Evolutionary conservation across 2,113 vertebrate genomes (phyloP), one percentile per base, ranked within the genome.

Genomic region (Ornithorhynchus anatinus): DNA sequence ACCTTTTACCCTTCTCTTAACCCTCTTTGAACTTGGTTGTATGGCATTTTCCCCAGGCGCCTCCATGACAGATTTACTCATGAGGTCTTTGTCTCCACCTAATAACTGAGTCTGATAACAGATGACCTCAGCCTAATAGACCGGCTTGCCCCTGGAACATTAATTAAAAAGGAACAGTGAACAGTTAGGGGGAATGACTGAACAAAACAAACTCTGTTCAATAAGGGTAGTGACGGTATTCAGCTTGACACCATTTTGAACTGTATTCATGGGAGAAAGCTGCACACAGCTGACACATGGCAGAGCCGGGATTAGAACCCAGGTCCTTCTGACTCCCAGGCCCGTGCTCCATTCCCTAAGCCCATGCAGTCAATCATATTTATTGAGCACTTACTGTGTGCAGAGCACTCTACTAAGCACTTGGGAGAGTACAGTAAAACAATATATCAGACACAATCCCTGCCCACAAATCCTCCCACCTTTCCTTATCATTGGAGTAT

Each of bases 181-280:
- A 60, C 66, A 87, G 76, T 77, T 82, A 85, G 83, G 69, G 66
- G 84, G 73, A 68, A 75, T 63, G 86, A 56, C 45, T 59, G 79
- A 91, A 91, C 86, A 91, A 89, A 91, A 91, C 73, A 89, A 84
- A 88, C 73, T 84, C 76, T 89, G 81, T 87, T 89, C 10, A 8
- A 65, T 72, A 72, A 22, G 48, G 50, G n/a, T 45, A 87, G 42
- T 29, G 40, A 14, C 38, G 76, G 51, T 47, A 75, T 84, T 84
- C 72, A 80, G 72, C 2, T 14, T 73, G 59, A 88, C 60, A 85
- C 64, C 72, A 8, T 66, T 58, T 23, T 77, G 72, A 82, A 77
- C 43, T n/a, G 82, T 16, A 84, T 70, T 90, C 61, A 85, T 77
- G 35, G 66, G 12, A 47, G 42, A 70, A 80, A 79, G 56, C 40